phyloP scores from a whole-genome alignment of 2,888 invertebrate genomes.

The Agriotes lineatus region DNA sequence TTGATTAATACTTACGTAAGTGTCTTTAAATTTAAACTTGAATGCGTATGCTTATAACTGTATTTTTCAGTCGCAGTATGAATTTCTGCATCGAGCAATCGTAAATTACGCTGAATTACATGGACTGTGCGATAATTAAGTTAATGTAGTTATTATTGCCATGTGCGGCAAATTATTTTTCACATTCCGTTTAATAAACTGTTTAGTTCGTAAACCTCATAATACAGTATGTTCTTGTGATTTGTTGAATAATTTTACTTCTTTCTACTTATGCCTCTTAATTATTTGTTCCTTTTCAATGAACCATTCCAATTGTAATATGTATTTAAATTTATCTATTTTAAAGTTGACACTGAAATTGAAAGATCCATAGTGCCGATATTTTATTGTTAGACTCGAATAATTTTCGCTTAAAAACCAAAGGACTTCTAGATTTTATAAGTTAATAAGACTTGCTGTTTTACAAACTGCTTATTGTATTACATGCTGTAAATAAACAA shows the following conservation, averaged over 20 bases:
- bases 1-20: slow-evolving; percentile 88
- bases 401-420: slow-evolving; percentile 15
- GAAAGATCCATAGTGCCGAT: not conserved
- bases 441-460: slow-evolving; percentile 48
- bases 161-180: slow-evolving; percentile 26
- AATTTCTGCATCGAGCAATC: slow-evolving; percentile 93
- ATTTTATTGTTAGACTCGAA: not conserved
- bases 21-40: too few species aligned
- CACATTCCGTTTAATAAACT: slow-evolving; percentile 39
- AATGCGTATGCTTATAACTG: too few species aligned
- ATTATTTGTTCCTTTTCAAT: too few species aligned
- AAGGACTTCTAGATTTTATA: slow-evolving; percentile 44
- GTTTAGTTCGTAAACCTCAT: slow-evolving; percentile 5
- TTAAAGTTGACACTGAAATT: too few species aligned
- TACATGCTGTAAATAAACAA: slow-evolving; percentile 39
- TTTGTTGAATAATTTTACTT: too few species aligned
- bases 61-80: slow-evolving; percentile 85
- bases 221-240: not conserved
- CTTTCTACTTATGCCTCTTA: too few species aligned
- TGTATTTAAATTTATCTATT: too few species aligned
- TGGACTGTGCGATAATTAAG: slow-evolving; percentile 74
- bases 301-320: too few species aligned
- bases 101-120: slow-evolving; percentile 90
- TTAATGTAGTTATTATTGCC: slow-evolving; percentile 10
- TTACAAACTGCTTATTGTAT: slow-evolving; percentile 42